Evolutionary conservation across 2,888 invertebrate genomes (phyloP).

Genomic region (Lasioglossum marginatum): DNA sequence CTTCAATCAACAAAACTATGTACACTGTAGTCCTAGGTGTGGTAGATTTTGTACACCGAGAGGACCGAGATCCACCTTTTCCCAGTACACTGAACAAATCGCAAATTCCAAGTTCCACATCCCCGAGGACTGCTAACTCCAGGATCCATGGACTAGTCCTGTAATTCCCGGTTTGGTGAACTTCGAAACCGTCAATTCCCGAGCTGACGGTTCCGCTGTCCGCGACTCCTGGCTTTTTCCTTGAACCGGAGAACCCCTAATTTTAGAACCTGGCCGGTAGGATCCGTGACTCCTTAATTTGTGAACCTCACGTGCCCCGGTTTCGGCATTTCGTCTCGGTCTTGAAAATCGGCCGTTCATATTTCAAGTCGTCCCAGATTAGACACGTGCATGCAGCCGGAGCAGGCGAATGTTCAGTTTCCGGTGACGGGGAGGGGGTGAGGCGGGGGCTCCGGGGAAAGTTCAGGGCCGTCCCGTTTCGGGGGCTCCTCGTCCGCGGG

Average conservation of each 20-base stretch:
- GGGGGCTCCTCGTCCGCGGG: background rate
- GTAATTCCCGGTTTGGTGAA: conserved; percentile 1
- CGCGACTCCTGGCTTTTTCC: background rate
- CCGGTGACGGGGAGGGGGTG: background rate
- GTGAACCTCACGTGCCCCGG: background rate
- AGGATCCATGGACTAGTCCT: background rate
- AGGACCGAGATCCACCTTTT: background rate
- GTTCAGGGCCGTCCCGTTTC: background rate
- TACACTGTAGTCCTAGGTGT: background rate
- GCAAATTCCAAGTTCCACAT: background rate
- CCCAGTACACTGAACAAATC: background rate
- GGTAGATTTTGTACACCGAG: background rate
- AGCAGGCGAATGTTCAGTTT: conserved; percentile 7
- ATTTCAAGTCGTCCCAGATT: conserved; percentile 14
- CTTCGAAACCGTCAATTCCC: conserved; percentile 5
- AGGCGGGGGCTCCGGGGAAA: background rate
- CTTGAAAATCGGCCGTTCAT: conserved; percentile 6
- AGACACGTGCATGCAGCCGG: background rate
- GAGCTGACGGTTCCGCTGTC: background rate
- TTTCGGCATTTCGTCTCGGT: background rate
- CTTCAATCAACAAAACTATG: background rate
- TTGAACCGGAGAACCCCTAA: conserved; percentile 10
- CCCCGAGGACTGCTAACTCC: background rate
- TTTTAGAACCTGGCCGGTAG: background rate
- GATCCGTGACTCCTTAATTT: conserved; percentile 12